Base-by-base conservation (phyloP, 2,797 vertebrate genomes). In the Gymnothorax javanicus region DNA sequence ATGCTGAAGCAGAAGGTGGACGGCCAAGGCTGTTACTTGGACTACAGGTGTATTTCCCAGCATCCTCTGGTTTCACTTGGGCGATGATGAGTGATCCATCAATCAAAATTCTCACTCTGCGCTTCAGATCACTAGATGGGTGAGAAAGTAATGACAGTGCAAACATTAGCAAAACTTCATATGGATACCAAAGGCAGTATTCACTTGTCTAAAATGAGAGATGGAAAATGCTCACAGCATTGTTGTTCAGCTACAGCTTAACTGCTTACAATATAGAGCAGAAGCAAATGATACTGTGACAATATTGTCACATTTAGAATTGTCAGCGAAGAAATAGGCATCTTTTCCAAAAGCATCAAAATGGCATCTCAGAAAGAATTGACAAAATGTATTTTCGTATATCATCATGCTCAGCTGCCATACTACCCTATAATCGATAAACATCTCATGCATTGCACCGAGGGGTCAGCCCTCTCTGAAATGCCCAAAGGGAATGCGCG, bases 1-100 rank as follows among this genome's bases (percentile, higher is more conserved):
- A 97, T 79, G 98, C 98, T 3, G 97, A 98, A 94, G 98, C 98
- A 0, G 97, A 98, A 1, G 98, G 98, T 0, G 98, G 97, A 87
- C 95, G 97, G 88, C 98, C 98, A 89, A 99, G 96, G 94, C 98
- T 99, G 96, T 99, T 99, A 94, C 98, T 99, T n/a, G 98, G 98
- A 89, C 98, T 97, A 83, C 98, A 99, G 89, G 98, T 99, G 93
- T 99, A 99, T 94, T 96, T 99, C 91, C 98, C 98, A 91, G 97
- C 95, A 94, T 99, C 98, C 92, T 99, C 98, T 0, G 98, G 98
- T 91, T 98, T 99, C 91, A 99, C 97, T 86, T 97, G 97, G 91
- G 98, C 98, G 87, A 99, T 98, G 94, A 99, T 99, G 91, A 99
- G 95, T 0, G 98, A 99, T 57, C 98, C 98, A 0, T 99, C 98